A percentile compares a stretch with the other conserved stretches of the same genome.
These are phyloP conservation scores for Percina caprodes DNA, from an alignment of 2,113 vertebrate species.

Conservation along the genomic window DNA sequence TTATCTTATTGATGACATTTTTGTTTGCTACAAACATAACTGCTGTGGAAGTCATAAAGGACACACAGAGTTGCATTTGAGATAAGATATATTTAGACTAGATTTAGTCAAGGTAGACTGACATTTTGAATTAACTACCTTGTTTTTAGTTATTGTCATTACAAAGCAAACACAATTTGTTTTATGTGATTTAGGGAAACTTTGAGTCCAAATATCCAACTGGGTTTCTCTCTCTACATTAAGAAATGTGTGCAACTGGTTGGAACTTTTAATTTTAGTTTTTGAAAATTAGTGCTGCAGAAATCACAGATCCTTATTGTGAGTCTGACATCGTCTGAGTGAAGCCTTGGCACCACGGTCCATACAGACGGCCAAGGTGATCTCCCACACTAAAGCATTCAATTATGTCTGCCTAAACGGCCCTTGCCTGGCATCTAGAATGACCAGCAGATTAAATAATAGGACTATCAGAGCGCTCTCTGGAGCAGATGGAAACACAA, in stretches of 20 bases:
- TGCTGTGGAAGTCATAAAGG: conserved; percentile 5
- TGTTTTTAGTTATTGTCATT: neutral
- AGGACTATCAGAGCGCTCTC: conserved; percentile 82
- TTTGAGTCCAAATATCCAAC: neutral
- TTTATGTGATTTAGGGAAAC: neutral
- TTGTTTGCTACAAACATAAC: conserved; percentile 1
- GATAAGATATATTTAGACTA: neutral
- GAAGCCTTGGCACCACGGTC: conserved; percentile 53
- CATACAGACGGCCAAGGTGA: conserved; percentile 70
- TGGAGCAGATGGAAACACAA: conserved; percentile 83
- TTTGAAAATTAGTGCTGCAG: neutral
- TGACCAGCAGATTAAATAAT: conserved; percentile 85
- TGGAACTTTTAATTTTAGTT: neutral
- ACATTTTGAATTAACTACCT: neutral
- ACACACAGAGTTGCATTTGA: conserved; percentile 5
- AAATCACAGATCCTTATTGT: conserved; percentile 27
- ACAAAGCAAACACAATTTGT: neutral
- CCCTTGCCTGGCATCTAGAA: conserved; percentile 80
- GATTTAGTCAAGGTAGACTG: neutral
- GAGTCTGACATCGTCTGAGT: conserved; percentile 33
- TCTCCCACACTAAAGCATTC: conserved; percentile 81
- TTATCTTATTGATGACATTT: neutral
- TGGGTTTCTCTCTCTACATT: neutral
- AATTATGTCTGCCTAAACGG: conserved; percentile 81
- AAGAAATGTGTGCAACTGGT: neutral